A percentile compares a stretch with the other conserved stretches of the same genome.
These are phyloP conservation scores for Phaenicophaeus curvirostris DNA, from an alignment of 2,797 vertebrate species.

Conservation along the genomic window DNA sequence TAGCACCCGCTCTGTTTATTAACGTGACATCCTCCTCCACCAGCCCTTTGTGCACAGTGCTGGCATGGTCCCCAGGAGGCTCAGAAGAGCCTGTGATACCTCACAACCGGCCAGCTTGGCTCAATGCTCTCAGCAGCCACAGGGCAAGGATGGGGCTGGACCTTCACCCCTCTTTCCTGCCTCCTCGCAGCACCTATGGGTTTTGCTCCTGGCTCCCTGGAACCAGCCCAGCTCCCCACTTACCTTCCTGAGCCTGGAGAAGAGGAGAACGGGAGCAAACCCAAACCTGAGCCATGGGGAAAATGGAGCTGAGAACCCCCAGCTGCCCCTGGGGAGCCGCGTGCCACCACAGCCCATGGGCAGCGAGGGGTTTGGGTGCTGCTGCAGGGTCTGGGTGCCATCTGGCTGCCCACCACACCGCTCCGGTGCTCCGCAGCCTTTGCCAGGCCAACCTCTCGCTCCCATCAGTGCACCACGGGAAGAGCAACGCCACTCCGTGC, in stretches of 20 bases:
- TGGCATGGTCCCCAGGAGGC: neutral
- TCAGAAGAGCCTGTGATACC: neutral
- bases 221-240: neutral
- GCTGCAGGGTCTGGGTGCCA: neutral
- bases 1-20: neutral
- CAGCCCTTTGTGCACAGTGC: neutral
- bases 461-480: rapidly evolving
- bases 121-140: rapidly evolving
- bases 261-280: neutral
- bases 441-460: neutral
- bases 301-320: neutral
- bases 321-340: neutral
- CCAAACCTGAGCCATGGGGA: neutral
- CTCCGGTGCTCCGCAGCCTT: rapidly evolving
- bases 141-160: rapidly evolving
- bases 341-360: rapidly evolving
- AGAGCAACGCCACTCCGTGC: rapidly evolving
- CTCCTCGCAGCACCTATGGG: neutral
- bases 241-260: neutral
- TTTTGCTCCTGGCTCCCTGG: neutral
- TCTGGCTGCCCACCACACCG: rapidly evolving
- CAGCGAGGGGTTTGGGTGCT: rapidly evolving
- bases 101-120: neutral
- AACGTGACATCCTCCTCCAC: neutral
- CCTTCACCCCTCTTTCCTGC: rapidly evolving